Conservation (phyloP, 2,113 vertebrate species). For the Gambusia holbrooki region DNA sequence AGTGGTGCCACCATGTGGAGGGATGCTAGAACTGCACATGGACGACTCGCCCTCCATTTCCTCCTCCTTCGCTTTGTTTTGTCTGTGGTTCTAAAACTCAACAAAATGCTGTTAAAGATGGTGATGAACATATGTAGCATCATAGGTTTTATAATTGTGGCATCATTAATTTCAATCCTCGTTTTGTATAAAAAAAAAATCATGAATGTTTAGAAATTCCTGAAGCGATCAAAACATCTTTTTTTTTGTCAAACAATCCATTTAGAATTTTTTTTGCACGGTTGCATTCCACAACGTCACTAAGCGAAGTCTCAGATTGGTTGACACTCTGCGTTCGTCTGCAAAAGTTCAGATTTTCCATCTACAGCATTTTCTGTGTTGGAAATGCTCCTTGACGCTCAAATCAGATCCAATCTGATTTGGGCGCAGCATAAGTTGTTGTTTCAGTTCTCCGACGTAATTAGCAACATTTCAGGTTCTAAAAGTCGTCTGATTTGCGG, state of each 20-base stretch:
- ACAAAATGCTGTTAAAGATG: background rate
- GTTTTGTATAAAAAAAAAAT: background rate
- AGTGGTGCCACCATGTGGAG: conserved; percentile 64
- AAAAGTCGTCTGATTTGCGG: background rate
- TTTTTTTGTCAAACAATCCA: no score
- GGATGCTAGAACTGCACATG: conserved; percentile 9
- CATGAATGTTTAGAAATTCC: background rate
- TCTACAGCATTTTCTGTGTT: no score
- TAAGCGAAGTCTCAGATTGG: no score
- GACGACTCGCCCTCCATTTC: background rate
- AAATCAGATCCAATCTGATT: no score
- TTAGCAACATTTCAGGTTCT: background rate
- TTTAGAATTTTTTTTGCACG: background rate
- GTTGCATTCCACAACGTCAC: no score
- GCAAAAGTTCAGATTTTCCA: no score
- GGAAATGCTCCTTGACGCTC: no score
- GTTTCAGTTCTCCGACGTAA: background rate
- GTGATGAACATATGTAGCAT: background rate
- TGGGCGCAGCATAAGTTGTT: no score
- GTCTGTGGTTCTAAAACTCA: background rate
- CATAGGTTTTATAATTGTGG: background rate
- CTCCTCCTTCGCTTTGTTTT: background rate
- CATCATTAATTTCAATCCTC: background rate
- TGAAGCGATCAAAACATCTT: background rate
- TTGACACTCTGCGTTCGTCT: no score